A percentile compares a stretch with the other conserved stretches of the same genome.
phyloP scores from a whole-genome alignment of 2,797 vertebrate species.

The Jordanella pulchra region DNA sequence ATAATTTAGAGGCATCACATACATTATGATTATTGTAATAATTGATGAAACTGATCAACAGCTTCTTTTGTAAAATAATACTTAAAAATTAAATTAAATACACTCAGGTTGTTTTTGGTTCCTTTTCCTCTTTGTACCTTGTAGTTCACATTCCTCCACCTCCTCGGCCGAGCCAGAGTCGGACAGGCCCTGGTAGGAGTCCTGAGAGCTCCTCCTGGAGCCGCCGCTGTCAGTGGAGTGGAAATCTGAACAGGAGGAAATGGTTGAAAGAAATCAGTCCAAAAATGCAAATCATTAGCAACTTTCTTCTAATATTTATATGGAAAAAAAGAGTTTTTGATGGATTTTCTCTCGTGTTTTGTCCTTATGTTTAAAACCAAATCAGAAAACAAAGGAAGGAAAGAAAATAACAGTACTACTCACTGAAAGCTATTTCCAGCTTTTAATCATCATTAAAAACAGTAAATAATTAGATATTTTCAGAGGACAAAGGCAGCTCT shows the following conservation, averaged over 20 bases:
- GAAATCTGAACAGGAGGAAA: slow-evolving; percentile 73
- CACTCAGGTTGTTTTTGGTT: not conserved
- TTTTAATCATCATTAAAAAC: not conserved
- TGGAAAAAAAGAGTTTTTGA: no score
- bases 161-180: slow-evolving; percentile 91
- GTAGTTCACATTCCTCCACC: slow-evolving; percentile 89
- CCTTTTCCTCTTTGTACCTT: slow-evolving; percentile 80
- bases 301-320: not conserved
- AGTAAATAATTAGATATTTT: not conserved
- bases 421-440: not conserved
- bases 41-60: not conserved
- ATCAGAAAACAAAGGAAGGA: no score
- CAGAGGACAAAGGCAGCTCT: not conserved
- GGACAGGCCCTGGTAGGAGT: slow-evolving; percentile 84
- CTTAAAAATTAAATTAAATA: not conserved
- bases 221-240: slow-evolving; percentile 85
- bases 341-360: no score
- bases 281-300: not conserved
- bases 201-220: slow-evolving; percentile 89
- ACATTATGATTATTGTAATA: not conserved
- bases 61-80: not conserved
- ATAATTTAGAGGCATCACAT: not conserved
- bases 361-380: no score
- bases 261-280: not conserved
- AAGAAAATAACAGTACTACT: not conserved